Evolutionary conservation across 2,797 vertebrate genomes (phyloP), one percentile per base, ranked within the genome.

Genomic region (Remorina albescens): DNA sequence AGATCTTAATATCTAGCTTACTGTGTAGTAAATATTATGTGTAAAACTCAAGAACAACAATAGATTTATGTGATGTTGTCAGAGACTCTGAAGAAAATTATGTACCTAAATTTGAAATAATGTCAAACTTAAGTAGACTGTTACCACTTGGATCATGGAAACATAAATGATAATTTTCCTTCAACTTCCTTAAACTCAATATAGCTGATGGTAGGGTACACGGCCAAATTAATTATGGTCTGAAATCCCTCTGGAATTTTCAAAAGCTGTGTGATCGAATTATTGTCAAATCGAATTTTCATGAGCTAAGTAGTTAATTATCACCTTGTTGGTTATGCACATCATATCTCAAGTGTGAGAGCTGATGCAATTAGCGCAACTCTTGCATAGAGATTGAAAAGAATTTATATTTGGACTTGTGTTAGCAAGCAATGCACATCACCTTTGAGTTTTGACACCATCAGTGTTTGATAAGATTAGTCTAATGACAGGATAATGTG

Each of bases 251-350:
- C 18, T 0, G 21, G 69, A 67, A 76, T 81, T 74, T 28, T 74
- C 41, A 70, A 88, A 85, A 81, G 70, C 60, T 68, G 60, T 74
- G 57, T 76, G 74, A 84, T 85, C 72, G 78, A 67, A 71, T 86
- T 69, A 83, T 84, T 85, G 89, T 76, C 70, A 74, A 55, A 78
- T 86, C 67, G 85, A 84, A 87, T 86, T 76, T 85, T 83, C 49
- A 80, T 89, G 86, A 77, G 57, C 74, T 77, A 77, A 84, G 47
- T 82, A 75, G 71, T 89, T 91, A 87, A 89, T 92, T 89, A 90
- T 88, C 86, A 86, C 81, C 80, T 69, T 86, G 56, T 83, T 49
- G 18, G 44, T 49, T 64, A 74, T 66, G 62, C 54, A 25, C 61
- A 47, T 81, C 76, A 78, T 62, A 76, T 77, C 81, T 82, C 23